These are phyloP conservation scores for Lutraria rhynchaena DNA, from an alignment of 1,140 invertebrate genomes.

Conservation along the genomic window DNA sequence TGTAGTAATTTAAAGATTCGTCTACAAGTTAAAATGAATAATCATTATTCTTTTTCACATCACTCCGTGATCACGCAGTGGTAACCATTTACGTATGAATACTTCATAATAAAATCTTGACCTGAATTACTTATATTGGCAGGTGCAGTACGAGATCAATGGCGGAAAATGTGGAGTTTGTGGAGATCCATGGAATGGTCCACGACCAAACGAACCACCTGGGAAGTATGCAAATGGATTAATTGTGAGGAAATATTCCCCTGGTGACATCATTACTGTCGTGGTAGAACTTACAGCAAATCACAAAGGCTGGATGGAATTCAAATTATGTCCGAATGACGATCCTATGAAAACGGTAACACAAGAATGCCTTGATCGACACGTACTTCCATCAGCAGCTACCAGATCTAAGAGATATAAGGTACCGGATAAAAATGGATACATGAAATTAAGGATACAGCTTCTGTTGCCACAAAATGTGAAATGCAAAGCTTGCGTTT, in stretches of 20 bases:
- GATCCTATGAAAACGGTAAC: conserved; percentile 70
- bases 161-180: conserved; percentile 82
- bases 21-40: no score
- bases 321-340: conserved; percentile 81
- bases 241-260: conserved; percentile 77
- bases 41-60: no score
- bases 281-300: conserved; percentile 74
- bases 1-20: no score
- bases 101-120: no score
- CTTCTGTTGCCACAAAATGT: conserved; percentile 74
- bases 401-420: conserved; percentile 58
- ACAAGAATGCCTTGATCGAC: conserved; percentile 71
- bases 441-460: conserved; percentile 64
- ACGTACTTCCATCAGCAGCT: conserved; percentile 63
- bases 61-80: no score
- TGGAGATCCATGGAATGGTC: conserved; percentile 74
- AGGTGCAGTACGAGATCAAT: conserved; percentile 75
- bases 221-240: conserved; percentile 81
- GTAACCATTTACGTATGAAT: no score
- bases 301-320: conserved; percentile 78
- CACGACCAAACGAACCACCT: conserved; percentile 79
- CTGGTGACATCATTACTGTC: conserved; percentile 69
- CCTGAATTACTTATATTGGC: no score
- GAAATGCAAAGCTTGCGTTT: conserved; percentile 77
- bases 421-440: conserved; percentile 58